These are phyloP conservation scores for Hipparchia semele DNA, from an alignment of 2,888 invertebrate species.

Conservation along the genomic window DNA sequence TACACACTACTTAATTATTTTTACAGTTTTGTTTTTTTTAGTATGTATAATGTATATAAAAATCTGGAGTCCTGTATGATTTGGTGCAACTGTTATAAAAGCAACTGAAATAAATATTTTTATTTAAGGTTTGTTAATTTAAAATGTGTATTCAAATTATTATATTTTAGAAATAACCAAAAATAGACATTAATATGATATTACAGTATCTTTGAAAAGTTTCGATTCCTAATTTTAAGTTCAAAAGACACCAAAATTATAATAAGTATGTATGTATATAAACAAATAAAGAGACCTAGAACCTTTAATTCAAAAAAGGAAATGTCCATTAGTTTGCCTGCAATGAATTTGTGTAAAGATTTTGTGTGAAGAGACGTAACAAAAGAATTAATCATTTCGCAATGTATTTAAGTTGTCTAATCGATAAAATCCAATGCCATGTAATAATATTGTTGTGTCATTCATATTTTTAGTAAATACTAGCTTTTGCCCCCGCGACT, in stretches of 20 bases:
- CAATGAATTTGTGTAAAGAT: no score
- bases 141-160: not conserved
- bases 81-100: not conserved
- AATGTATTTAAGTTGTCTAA: no score
- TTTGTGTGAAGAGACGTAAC: no score
- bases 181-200: not conserved
- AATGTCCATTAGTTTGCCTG: no score
- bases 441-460: not conserved
- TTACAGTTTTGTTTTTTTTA: no score
- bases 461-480: not conserved
- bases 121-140: not conserved
- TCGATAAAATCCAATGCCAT: not conserved
- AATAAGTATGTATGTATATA: no score
- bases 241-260: no score
- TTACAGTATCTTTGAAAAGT: not conserved
- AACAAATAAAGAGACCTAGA: no score
- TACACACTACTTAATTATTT: not conserved
- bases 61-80: not conserved
- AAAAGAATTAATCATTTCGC: no score
- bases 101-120: not conserved
- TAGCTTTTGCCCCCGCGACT: no score
- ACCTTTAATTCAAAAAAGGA: no score
- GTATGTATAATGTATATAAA: no score
- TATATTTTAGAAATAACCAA: not conserved
- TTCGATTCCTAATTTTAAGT: not conserved